Percentiles rank a stretch among this genome's conserved stretches.
These are phyloP conservation scores for Dendrolimus houi DNA, from an alignment of 2,888 invertebrate species.

Conservation along the genomic window DNA sequence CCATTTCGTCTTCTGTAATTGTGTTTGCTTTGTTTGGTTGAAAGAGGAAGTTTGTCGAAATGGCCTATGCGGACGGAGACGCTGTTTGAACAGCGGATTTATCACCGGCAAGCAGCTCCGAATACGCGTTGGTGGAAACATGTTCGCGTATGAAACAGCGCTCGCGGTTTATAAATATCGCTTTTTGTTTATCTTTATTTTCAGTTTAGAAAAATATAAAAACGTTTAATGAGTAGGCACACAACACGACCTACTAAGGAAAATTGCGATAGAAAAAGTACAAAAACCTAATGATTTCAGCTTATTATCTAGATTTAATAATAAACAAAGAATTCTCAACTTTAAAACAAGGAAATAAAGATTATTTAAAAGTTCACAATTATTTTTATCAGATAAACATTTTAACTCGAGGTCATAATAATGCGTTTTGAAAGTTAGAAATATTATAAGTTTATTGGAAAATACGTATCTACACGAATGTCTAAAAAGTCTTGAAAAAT, in stretches of 20 bases:
- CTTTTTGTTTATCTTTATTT: constrained; percentile 6
- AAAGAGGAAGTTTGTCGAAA: constrained; percentile 54
- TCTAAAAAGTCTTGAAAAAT: no score
- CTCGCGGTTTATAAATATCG: constrained; percentile 3
- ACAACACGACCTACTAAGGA: neutral
- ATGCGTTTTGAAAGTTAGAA: neutral
- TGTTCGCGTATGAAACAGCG: constrained; percentile 17
- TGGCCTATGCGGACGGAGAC: constrained; percentile 57
- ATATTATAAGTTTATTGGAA: no score
- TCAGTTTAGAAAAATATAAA: neutral
- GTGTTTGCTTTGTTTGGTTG: constrained; percentile 56
- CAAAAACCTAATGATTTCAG: neutral
- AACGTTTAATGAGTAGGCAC: neutral
- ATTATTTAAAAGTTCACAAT: neutral
- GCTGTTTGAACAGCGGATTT: constrained; percentile 58
- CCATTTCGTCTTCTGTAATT: constrained; percentile 67
- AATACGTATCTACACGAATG: no score
- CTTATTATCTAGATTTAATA: neutral
- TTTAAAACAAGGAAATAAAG: neutral
- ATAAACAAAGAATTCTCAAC: neutral
- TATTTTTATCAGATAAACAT: neutral
- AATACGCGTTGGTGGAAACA: constrained; percentile 68
- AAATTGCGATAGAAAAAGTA: neutral
- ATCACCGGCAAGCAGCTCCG: constrained; percentile 70
- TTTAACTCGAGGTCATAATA: neutral